Evolutionary conservation across 2,888 invertebrate species (phyloP), one percentile per base, ranked within the genome.

Genomic region (Melitaea athalia): DNA sequence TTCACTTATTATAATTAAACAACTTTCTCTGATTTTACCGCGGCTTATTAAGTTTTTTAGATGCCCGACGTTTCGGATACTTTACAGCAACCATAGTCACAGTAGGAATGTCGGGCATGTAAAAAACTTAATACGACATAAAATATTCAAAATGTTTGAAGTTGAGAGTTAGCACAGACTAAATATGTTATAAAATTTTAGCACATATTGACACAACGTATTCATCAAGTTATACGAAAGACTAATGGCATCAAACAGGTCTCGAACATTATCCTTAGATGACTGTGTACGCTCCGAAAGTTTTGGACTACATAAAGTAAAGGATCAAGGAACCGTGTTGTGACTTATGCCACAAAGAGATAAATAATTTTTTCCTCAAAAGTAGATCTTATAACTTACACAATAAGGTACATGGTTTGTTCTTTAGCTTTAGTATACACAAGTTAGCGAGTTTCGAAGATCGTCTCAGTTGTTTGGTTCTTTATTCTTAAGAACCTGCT

Each of bases 251-350:
- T 63, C 68, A 68, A 68, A 68, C 68, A 68, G 64, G 64, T 68
- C 60, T 60, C 42, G 59, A 64, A 55, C 59, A 68, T 64, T 68
- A 68, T 64, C 53, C 68, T 60, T 68, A 63, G 53, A 59, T 53
- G 63, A 64, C 63, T 63, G 63, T 67, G 63, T 59, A 68, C 60
- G 68, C 63, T 68, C 63, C 24, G 38, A 60, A 70, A 70, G 66
- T 70, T 70, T 47, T 55, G 49, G 66, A 60, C 55, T 64, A 59
- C 63, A 66, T 70, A 70, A 70, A 70, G 69, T 70, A 67, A 67
- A 70, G 66, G 69, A 70, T 70, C 66, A 70, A 66, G 63, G 63
- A 63, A 60, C 49, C 66, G 63, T 67, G 69, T 57, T 57, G 57
- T 57, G 38, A 57, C 68, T 64, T 64, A 68, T 57, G 38, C 42